These are phyloP conservation scores for Cancer borealis DNA, from an alignment of 2,888 invertebrate genomes.

Conservation along the genomic window DNA sequence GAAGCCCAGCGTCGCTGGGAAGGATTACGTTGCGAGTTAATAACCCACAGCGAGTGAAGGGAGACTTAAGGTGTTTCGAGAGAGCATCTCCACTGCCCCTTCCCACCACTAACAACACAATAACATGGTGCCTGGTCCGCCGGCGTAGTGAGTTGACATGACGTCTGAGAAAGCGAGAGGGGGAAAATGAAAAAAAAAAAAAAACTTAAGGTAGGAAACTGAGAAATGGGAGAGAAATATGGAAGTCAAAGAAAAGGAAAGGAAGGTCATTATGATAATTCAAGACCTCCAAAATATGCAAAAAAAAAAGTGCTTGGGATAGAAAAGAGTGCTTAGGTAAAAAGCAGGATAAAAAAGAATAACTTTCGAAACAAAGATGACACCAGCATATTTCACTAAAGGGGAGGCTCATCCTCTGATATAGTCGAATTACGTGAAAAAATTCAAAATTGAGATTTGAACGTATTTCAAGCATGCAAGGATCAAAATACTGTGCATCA, in stretches of 20 bases:
- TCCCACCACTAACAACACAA: constrained; percentile 24
- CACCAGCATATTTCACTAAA: neutral
- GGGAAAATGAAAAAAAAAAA: neutral
- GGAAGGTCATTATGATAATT: neutral
- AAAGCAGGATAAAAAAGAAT: neutral
- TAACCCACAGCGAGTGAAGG: neutral
- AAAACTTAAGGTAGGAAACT: neutral
- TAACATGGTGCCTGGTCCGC: neutral
- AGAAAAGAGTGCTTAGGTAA: no score
- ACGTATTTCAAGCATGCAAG: no score
- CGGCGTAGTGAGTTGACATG: neutral
- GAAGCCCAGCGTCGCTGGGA: neutral
- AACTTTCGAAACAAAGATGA: neutral
- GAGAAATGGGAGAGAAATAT: neutral
- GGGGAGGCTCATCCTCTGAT: no score
- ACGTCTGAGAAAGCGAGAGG: neutral
- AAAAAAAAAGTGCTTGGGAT: no score
- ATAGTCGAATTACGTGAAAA: no score
- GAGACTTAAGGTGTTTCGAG: constrained; percentile 2
- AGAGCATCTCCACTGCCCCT: neutral
- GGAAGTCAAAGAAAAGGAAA: neutral
- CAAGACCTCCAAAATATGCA: no score
- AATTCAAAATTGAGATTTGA: no score
- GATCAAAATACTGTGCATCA: neutral
- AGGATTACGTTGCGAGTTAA: neutral